Base-by-base conservation (phyloP, 1,140 invertebrate genomes). In the Drosophila prosaltans region DNA sequence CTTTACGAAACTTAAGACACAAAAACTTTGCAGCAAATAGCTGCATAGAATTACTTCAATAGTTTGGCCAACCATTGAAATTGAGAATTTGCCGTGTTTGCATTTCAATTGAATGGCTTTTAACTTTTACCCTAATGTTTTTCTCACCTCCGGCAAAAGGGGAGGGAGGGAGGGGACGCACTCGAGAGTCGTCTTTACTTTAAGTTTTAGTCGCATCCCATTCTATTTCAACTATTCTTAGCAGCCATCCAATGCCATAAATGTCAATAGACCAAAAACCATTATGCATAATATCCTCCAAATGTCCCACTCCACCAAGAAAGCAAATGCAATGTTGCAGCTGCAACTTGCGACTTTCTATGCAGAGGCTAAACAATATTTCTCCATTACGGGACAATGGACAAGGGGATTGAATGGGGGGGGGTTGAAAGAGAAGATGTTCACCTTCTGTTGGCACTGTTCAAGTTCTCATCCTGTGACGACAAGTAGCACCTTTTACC, bases 401-500 rank as follows among this genome's bases (percentile, higher is more conserved):
- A 77, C 57, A 59, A 55, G 74, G 69, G 77, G 28, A 2, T 2
- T 30, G 28, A 30, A 30, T 69, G 66, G 69, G 63, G 1, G 2
- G 32, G 3, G 32, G 32, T 5, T 6, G 24, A 10, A 51, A 26
- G 24, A 51, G 24, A 24, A 51, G 45, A 51, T 51, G 26, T 51
- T 21, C 45, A 51, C 45, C 45, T 51, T 26, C 45, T 51, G 45
- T 48, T 48, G 1, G 45, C 36, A 6, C 60, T 24, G 16, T 41
- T 41, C 36, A 58, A 36, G 26, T 26, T 64, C 28, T 36, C 16
- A 43, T 9, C 9, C 36, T 48, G 45, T 65, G 63, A 68, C 54
- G 82, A 86, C 82, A 86, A 85, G 82, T 82, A 86, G 83, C 82
- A 85, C 82, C 82, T 85, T 85, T 85, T 85, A 82, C 82, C 86